Conservation (phyloP, 2,888 invertebrate genomes). For the Tenthredo scrophulariae region DNA sequence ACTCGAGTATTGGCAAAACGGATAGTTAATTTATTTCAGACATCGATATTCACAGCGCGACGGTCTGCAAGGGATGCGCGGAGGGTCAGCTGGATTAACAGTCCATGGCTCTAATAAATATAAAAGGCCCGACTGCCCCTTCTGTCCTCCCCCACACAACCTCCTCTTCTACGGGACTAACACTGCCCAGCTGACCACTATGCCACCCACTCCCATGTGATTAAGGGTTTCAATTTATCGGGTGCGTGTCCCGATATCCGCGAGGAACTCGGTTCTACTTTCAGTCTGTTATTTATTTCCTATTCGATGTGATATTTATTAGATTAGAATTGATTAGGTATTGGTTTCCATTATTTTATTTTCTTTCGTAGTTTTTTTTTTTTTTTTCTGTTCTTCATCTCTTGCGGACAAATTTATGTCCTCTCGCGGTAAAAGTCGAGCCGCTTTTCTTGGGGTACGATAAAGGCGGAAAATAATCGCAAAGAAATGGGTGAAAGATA, state of each 20-base stretch:
- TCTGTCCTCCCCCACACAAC: constrained; percentile 7
- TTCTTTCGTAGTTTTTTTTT: not conserved
- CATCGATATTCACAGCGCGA: constrained; percentile 54
- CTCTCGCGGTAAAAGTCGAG: not conserved
- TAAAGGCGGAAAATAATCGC: not conserved
- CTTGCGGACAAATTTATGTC: not conserved
- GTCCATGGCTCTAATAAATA: constrained; percentile 67
- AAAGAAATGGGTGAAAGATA: not conserved
- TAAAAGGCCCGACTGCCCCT: constrained; percentile 61
- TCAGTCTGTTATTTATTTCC: constrained; percentile 74
- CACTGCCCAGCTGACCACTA: constrained; percentile 49
- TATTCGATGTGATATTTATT: constrained; percentile 75
- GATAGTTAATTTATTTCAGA: constrained; percentile 63
- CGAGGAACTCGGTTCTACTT: constrained; percentile 53
- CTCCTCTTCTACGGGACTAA: constrained; percentile 3
- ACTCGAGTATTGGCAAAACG: constrained; percentile 40
- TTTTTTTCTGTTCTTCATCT: not conserved
- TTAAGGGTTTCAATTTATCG: constrained; percentile 68
- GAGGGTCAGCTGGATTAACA: constrained; percentile 67
- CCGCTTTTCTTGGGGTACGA: not conserved
- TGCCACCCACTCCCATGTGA: constrained; percentile 65
- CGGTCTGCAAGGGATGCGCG: constrained; percentile 36
- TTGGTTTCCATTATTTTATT: not conserved
- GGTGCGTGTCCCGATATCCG: constrained; percentile 62
- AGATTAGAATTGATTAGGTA: constrained; percentile 73